These are phyloP conservation scores for Colius striatus DNA, from an alignment of 2,113 vertebrate species.

Conservation along the genomic window DNA sequence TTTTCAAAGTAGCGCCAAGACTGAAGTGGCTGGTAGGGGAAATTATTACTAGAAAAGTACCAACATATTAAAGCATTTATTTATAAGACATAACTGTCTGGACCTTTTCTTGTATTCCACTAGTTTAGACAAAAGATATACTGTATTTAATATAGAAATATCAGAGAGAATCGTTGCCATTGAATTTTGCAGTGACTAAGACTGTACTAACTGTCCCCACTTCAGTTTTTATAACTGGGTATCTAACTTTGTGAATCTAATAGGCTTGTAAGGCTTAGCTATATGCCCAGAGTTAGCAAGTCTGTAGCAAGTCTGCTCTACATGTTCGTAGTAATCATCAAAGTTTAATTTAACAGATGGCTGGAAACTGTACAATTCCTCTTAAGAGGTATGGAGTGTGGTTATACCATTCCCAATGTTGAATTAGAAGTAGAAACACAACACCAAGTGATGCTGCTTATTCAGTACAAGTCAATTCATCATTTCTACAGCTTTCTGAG, in stretches of 20 bases:
- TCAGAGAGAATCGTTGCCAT: fast-evolving
- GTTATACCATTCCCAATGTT: conserved; percentile 56
- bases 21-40: not conserved
- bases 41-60: not conserved
- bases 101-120: not conserved
- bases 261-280: not conserved
- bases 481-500: conserved; percentile 37
- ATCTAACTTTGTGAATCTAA: not conserved
- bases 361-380: conserved; percentile 49
- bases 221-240: not conserved
- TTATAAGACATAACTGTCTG: not conserved
- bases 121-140: not conserved
- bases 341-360: conserved; percentile 72
- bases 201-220: not conserved
- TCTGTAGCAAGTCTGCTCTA: conserved; percentile 42
- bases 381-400: not conserved
- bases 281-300: conserved; percentile 5
- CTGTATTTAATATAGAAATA: not conserved
- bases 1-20: not conserved
- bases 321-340: conserved; percentile 42
- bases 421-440: conserved; percentile 68
- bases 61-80: not conserved
- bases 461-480: conserved; percentile 31
- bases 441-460: conserved; percentile 47
- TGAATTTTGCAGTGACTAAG: not conserved